Conservation (phyloP, 2,113 vertebrate genomes). For the Podocnemis expansa region DNA sequence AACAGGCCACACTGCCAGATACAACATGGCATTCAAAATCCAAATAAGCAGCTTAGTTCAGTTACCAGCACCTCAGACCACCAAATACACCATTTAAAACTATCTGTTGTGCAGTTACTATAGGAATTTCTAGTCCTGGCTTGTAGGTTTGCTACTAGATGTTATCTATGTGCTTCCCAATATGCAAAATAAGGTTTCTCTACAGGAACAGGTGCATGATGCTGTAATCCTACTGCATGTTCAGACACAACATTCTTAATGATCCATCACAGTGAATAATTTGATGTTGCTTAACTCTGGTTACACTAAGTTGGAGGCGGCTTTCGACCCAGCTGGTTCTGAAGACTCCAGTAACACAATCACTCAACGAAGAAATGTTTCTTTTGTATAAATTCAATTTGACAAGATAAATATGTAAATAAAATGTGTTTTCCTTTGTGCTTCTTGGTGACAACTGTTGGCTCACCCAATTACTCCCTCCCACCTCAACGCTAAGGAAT, state of each 20-base stretch:
- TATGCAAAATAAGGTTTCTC: constrained; percentile 43
- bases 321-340: constrained; percentile 10
- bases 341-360: constrained; percentile 25
- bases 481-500: constrained; percentile 59
- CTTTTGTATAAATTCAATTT: constrained; percentile 65
- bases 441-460: constrained; percentile 49
- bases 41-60: not conserved
- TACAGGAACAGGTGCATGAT: constrained; percentile 69
- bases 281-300: constrained; percentile 72
- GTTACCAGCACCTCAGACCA: not conserved
- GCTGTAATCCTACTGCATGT: constrained; percentile 55
- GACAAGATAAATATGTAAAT: constrained; percentile 60
- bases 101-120: not conserved
- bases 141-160: not conserved
- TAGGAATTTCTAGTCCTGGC: not conserved
- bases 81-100: constrained; percentile 1
- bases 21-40: not conserved
- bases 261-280: constrained; percentile 73
- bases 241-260: constrained; percentile 73
- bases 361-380: constrained; percentile 42
- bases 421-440: constrained; percentile 54
- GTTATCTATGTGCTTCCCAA: constrained; percentile 34
- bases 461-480: constrained; percentile 34
- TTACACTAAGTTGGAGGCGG: constrained; percentile 30
- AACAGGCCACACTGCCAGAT: fast-evolving